Percentiles rank a stretch among this genome's conserved stretches.
Conservation (phyloP, 2,113 vertebrate genomes). For the Hippocampus abdominalis region DNA sequence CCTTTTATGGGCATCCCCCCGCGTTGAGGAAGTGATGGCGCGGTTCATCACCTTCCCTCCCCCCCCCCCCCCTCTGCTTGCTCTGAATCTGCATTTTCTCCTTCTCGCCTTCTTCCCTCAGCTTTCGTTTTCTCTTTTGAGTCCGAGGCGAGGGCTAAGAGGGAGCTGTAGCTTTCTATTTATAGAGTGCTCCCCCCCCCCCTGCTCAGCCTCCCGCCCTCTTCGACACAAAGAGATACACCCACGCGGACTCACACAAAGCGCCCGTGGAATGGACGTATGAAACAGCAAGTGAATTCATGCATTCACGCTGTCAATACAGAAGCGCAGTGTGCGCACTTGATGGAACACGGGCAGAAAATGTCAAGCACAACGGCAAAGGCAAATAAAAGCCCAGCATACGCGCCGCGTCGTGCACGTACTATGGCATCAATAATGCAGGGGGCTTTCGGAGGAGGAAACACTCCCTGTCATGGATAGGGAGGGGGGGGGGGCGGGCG, state of each 20-base stretch:
- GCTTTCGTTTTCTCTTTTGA: constrained; percentile 21
- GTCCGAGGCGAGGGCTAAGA: constrained; percentile 32
- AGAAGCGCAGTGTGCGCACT: neutral
- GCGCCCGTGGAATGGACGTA: constrained; percentile 25
- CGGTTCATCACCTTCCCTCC: constrained; percentile 2
- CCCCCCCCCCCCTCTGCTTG: constrained; percentile 15
- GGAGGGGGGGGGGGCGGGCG: constrained; percentile 8
- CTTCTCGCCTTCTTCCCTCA: constrained; percentile 8
- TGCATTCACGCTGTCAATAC: constrained; percentile 10
- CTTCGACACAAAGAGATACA: constrained; percentile 47
- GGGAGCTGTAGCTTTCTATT: constrained; percentile 53
- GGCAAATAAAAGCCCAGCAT: neutral
- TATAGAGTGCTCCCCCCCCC: constrained; percentile 44
- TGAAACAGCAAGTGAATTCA: neutral
- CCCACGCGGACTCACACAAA: constrained; percentile 48
- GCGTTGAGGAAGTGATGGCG: constrained; percentile 32
- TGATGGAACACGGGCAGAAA: constrained; percentile 5
- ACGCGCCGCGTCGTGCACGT: constrained; percentile 7
- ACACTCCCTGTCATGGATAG: constrained; percentile 17
- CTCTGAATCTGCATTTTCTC: constrained; percentile 20
- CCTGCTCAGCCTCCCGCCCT: constrained; percentile 45
- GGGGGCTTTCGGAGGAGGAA: constrained; percentile 11
- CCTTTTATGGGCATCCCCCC: constrained; percentile 34
- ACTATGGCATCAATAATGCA: constrained; percentile 48
- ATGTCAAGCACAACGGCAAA: constrained; percentile 5